Conservation (phyloP, 2,797 vertebrate species). For the Alfaro cultratus region DNA sequence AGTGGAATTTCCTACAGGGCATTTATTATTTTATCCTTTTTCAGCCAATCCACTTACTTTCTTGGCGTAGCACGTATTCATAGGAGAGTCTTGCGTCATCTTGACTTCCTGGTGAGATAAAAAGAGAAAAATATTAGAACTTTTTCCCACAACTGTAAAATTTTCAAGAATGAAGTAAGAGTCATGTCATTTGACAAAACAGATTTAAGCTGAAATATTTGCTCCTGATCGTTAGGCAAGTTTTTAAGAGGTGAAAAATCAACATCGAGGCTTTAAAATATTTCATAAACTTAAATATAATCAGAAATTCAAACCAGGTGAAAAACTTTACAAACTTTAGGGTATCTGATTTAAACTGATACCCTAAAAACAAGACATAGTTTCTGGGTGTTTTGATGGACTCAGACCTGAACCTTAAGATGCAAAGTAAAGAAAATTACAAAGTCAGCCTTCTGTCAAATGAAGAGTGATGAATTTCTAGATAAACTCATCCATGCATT, state of each 20-base stretch:
- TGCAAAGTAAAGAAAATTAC: background rate
- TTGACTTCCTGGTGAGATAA: slow-evolving; percentile 88
- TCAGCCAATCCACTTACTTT: slow-evolving; percentile 86
- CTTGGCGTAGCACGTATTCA: slow-evolving; percentile 93
- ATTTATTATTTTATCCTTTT: background rate
- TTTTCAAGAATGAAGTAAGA: background rate
- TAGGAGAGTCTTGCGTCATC: slow-evolving; percentile 96
- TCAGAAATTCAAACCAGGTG: background rate
- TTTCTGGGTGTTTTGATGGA: too few species aligned
- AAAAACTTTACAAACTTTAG: background rate
- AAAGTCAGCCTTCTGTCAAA: too few species aligned
- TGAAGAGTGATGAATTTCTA: too few species aligned
- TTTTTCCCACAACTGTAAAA: background rate
- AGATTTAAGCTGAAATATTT: background rate
- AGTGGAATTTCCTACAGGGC: background rate
- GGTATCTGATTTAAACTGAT: background rate
- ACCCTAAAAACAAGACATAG: background rate
- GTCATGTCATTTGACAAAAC: background rate
- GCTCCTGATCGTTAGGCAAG: background rate
- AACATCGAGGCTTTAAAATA: background rate
- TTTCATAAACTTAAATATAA: background rate
- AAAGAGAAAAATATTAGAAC: slow-evolving; percentile 42
- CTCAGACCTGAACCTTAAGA: background rate
- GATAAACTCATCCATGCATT: too few species aligned
- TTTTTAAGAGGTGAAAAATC: background rate